Conservation (phyloP, 2,888 invertebrate species). For the Trichopoda pennipes region DNA sequence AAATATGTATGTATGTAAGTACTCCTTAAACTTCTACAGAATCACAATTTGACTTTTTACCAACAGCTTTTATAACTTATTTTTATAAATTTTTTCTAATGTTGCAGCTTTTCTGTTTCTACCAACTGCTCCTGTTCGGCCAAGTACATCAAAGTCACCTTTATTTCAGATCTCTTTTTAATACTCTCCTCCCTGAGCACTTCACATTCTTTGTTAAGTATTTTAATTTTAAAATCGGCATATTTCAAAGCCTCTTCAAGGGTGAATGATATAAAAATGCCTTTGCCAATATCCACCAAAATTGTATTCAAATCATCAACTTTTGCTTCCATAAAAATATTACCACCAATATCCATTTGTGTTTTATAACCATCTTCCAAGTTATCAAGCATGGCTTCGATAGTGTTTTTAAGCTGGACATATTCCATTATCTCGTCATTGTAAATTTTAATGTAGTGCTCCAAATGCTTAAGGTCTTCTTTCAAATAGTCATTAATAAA, state of each 20-base stretch:
- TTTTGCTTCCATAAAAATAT: slow-evolving; percentile 87
- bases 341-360: slow-evolving; percentile 90
- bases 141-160: slow-evolving; percentile 87
- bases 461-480: slow-evolving; percentile 85
- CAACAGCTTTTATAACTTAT: neutral
- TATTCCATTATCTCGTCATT: slow-evolving; percentile 88
- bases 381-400: slow-evolving; percentile 84
- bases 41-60: too few relatives aligned
- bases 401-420: slow-evolving; percentile 86
- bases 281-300: slow-evolving; percentile 88
- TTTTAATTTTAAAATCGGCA: slow-evolving; percentile 86
- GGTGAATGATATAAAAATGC: slow-evolving; percentile 88
- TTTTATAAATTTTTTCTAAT: neutral
- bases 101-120: slow-evolving; percentile 1
- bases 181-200: slow-evolving; percentile 86
- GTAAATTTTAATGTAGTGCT: slow-evolving; percentile 83
- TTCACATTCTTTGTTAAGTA: slow-evolving; percentile 84
- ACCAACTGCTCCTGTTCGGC: slow-evolving; percentile 82
- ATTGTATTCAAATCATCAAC: slow-evolving; percentile 85
- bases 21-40: too few relatives aligned
- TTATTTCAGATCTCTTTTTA: slow-evolving; percentile 89
- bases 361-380: slow-evolving; percentile 84
- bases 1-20: too few relatives aligned
- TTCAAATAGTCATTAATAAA: slow-evolving; percentile 90
- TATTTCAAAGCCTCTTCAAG: slow-evolving; percentile 87